phyloP scores from a whole-genome alignment of 2,113 vertebrate genomes.

The Ciconia stormi region DNA sequence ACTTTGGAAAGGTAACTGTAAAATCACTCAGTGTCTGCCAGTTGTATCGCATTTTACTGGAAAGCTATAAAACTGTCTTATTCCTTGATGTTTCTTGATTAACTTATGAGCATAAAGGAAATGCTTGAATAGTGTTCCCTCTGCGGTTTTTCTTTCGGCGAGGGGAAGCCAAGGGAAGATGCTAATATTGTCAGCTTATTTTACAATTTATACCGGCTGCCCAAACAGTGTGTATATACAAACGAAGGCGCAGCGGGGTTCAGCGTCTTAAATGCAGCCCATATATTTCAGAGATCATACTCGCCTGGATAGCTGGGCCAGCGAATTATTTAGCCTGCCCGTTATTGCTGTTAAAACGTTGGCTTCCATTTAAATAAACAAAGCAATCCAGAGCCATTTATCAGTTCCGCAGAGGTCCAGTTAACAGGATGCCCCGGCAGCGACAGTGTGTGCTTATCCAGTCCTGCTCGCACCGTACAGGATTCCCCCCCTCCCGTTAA shows the following conservation, averaged over 20 bases:
- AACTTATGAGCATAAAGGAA: constrained; percentile 53
- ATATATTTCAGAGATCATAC: not conserved
- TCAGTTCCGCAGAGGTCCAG: not conserved
- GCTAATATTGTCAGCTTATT: constrained; percentile 47
- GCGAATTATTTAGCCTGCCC: not conserved
- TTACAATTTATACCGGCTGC: constrained; percentile 6
- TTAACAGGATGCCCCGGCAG: not conserved
- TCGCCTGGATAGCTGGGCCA: not conserved
- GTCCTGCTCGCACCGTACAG: not conserved
- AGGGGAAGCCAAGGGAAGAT: constrained; percentile 23
- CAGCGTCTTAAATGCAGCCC: not conserved
- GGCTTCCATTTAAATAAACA: not conserved
- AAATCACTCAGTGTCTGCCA: constrained; percentile 59
- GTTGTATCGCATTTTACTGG: constrained; percentile 60
- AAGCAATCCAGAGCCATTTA: not conserved
- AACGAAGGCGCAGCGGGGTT: not conserved
- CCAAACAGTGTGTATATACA: not conserved
- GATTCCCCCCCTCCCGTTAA: too few relatives aligned
- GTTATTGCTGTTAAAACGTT: not conserved
- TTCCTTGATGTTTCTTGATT: constrained; percentile 42
- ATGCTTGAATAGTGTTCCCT: constrained; percentile 34
- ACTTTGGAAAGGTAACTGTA: constrained; percentile 47
- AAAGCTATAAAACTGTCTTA: constrained; percentile 63
- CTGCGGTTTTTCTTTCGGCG: not conserved
- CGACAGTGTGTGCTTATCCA: not conserved